phyloP scores from a whole-genome alignment of 2,888 invertebrate genomes.

The Clunio marinus region DNA sequence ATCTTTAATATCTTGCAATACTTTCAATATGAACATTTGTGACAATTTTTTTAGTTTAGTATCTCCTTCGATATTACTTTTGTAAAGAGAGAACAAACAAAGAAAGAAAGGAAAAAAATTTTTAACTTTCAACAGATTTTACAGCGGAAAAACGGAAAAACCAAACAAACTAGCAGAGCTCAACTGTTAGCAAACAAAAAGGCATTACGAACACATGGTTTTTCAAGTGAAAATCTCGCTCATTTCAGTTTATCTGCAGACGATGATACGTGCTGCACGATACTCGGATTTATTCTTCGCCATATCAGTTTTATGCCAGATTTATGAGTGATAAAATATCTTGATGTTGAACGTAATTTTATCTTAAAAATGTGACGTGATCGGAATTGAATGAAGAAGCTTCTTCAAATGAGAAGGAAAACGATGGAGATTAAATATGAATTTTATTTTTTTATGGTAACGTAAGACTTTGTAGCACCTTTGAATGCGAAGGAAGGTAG shows the following conservation, averaged over 20 bases:
- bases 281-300: constrained; percentile 34
- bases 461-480: not conserved
- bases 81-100: too few species aligned
- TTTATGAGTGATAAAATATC: constrained; percentile 37
- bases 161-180: too few species aligned
- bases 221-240: not conserved
- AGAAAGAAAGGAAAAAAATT: too few species aligned
- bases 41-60: constrained; percentile 16
- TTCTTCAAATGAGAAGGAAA: not conserved
- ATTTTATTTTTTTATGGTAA: constrained; percentile 1
- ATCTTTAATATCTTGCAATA: not conserved
- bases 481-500: not conserved
- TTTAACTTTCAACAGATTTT: too few species aligned
- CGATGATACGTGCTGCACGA: constrained; percentile 30
- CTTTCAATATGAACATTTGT: not conserved
- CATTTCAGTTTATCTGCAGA: not conserved
- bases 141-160: too few species aligned
- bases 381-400: constrained; percentile 8
- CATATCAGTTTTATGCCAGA: constrained; percentile 37
- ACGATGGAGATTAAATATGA: constrained; percentile 24
- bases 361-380: constrained; percentile 28
- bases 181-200: not conserved
- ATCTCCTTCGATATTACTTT: not conserved
- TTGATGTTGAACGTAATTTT: constrained; percentile 14
- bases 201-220: constrained; percentile 1